Evolutionary conservation across 1,140 invertebrate species (phyloP).

Genomic region (Matsumurasca onukii): DNA sequence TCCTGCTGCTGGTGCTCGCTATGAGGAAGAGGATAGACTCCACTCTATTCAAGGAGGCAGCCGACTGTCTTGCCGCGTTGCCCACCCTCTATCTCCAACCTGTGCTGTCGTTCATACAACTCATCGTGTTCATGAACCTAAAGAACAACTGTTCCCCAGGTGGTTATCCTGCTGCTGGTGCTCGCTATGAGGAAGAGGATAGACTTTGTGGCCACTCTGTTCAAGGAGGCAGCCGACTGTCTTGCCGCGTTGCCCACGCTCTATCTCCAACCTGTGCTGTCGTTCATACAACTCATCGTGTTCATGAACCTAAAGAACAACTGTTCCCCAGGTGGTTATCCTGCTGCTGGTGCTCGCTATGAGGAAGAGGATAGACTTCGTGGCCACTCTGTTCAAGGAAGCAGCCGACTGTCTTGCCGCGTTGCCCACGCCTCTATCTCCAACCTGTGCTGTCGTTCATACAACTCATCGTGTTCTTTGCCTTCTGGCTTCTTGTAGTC

Average conservation of each 20-base stretch:
- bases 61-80: slow-evolving; percentile 77
- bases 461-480: slow-evolving; percentile 73
- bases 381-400: slow-evolving; percentile 82
- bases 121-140: slow-evolving; percentile 77
- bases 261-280: slow-evolving; percentile 84
- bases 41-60: slow-evolving; percentile 83
- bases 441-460: slow-evolving; percentile 87
- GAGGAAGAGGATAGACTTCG: slow-evolving; percentile 74
- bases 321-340: slow-evolving; percentile 83
- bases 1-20: slow-evolving; percentile 75
- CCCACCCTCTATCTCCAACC: slow-evolving; percentile 89
- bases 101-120: slow-evolving; percentile 76
- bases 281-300: slow-evolving; percentile 72
- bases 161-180: slow-evolving; percentile 77
- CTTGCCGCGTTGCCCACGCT: slow-evolving; percentile 84
- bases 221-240: slow-evolving; percentile 85
- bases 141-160: too few species aligned
- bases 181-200: slow-evolving; percentile 78
- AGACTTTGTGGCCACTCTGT: slow-evolving; percentile 74
- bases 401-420: slow-evolving; percentile 80
- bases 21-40: slow-evolving; percentile 77
- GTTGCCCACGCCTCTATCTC: slow-evolving; percentile 80
- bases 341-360: slow-evolving; percentile 77
- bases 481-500: slow-evolving; percentile 83
- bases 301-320: too few species aligned